Evolutionary conservation across 2,113 vertebrate genomes (phyloP).

Genomic region (Diphyllodes magnificus): DNA sequence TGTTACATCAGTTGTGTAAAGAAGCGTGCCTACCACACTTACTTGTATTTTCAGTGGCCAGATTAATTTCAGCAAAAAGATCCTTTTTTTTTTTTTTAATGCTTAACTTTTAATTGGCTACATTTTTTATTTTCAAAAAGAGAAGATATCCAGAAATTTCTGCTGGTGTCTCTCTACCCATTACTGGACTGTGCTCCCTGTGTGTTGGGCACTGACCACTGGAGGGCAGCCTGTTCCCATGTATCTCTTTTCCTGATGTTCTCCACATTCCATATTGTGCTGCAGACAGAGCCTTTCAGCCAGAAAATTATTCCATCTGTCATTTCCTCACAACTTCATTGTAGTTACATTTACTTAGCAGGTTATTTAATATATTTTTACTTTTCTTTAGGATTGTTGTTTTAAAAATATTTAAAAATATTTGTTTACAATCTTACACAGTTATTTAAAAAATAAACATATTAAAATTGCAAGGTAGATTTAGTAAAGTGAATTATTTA

Average conservation of each 20-base stretch:
- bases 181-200: neutral
- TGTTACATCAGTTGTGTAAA: neutral
- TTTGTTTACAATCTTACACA: neutral
- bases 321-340: neutral
- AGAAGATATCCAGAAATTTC: neutral
- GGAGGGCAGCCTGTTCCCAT: neutral
- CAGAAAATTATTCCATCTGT: neutral
- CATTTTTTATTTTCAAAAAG: neutral
- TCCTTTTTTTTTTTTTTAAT: neutral
- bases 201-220: neutral
- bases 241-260: neutral
- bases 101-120: neutral
- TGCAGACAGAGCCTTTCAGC: neutral
- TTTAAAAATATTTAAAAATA: neutral
- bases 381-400: neutral
- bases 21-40: neutral
- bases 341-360: neutral
- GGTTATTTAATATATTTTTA: neutral
- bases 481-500: neutral
- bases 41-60: neutral
- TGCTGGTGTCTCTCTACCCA: neutral
- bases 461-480: neutral
- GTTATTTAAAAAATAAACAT: neutral
- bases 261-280: neutral
- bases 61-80: neutral